phyloP scores from a whole-genome alignment of 2,888 invertebrate species.

The Drosophila diplacantha region DNA sequence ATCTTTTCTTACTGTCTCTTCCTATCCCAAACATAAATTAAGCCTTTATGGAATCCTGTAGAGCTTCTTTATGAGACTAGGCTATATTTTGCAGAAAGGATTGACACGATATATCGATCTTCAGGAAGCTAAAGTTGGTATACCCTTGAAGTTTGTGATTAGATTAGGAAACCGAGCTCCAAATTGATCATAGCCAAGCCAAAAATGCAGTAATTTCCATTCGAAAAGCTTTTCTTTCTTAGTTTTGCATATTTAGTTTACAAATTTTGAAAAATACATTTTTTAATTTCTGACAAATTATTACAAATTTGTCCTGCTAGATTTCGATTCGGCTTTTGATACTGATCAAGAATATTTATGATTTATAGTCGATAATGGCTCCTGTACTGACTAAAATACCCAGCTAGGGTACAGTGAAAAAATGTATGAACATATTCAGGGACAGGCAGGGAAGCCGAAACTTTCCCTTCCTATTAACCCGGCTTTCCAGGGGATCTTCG shows the following conservation, averaged over 20 bases:
- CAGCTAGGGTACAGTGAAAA: too few species aligned
- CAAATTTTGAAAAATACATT: too few species aligned
- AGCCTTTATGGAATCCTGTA: neutral
- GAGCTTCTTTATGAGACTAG: neutral
- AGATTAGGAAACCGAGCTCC: neutral
- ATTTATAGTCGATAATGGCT: too few species aligned
- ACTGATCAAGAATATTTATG: too few species aligned
- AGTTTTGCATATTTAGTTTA: neutral
- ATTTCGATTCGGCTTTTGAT: too few species aligned
- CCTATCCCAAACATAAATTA: neutral
- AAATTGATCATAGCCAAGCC: neutral
- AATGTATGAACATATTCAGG: neutral
- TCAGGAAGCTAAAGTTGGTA: too few species aligned
- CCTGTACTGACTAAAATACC: too few species aligned
- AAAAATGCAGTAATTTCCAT: neutral
- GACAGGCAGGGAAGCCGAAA: neutral
- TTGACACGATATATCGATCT: too few species aligned
- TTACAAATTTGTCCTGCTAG: too few species aligned
- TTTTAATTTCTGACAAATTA: too few species aligned
- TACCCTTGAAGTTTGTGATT: too few species aligned
- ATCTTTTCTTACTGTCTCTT: neutral
- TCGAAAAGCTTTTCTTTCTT: neutral
- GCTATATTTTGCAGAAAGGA: neutral
- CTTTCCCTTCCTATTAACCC: neutral
- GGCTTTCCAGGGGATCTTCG: neutral